Base-by-base conservation (phyloP, 2,113 vertebrate genomes). In the Daboia siamensis region DNA sequence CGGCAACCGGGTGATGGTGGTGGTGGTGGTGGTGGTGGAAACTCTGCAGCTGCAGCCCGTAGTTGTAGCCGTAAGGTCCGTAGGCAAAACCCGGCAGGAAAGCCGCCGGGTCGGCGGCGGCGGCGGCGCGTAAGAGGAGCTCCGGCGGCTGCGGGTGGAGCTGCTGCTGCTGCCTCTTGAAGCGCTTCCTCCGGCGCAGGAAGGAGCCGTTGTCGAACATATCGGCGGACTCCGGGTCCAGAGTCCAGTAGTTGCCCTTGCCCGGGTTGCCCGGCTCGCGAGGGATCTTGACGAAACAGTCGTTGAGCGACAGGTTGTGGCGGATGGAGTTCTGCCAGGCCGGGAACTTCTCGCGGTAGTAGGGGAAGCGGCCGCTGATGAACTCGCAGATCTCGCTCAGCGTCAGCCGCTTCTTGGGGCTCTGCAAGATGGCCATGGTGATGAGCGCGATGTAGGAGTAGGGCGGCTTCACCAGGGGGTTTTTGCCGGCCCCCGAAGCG, bases 321-420 rank as follows among this genome's bases (percentile, higher is more conserved):
- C 98, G 98, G 92, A 99, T 99, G 61, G 98, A 99, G 97, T 99
- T 99, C 95, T 99, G 98, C 98, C 98, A 99, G 57, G 98, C 98
- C 0, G 98, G 98, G 96, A 99, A 99, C 96, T 99, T 99, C 97
- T 99, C 99, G 93, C 98, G 96, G 97, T 99, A 99, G 97, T 99
- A 99, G 0, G 99, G 99, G 97, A 99, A 99, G 97, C 98, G 98
- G 94, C 98, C 98, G 97, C 98, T 99, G 97, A 99, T 99, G 96
- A 99, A 99, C 97, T 99, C 98, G 95, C 99, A 99, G 98, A 99
- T 99, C 97, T 99, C 99, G 87, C 99, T 99, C 85, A 99, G 98
- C 33, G 99, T 99, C 89, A 99, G 98, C 0, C 98, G 97, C 93
- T 99, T 99, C 97, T 99, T 99, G 93, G 99, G 98, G 96, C 99